Conservation (phyloP, 2,113 vertebrate genomes). For the Bucco capensis region DNA sequence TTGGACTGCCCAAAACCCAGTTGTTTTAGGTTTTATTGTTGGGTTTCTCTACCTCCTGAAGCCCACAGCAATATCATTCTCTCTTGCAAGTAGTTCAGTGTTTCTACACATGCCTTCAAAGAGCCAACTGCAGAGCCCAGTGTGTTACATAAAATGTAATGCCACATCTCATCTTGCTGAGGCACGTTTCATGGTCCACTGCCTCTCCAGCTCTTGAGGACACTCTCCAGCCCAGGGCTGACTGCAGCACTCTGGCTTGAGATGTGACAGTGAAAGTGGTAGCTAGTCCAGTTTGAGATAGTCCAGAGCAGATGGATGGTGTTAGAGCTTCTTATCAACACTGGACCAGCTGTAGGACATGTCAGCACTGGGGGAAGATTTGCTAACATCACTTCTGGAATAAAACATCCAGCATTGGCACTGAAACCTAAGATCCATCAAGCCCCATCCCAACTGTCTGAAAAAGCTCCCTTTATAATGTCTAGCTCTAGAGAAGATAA, state of each 20-base stretch:
- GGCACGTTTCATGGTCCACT: constrained; percentile 15
- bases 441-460: not conserved
- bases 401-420: not conserved
- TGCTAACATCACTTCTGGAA: not conserved
- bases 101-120: not conserved
- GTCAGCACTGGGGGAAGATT: not conserved
- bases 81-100: not conserved
- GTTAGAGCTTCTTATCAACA: not conserved
- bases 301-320: not conserved
- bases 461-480: not conserved
- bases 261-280: not conserved
- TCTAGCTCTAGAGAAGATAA: not conserved
- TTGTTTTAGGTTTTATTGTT: not conserved
- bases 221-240: not conserved
- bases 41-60: not conserved
- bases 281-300: not conserved
- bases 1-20: not conserved
- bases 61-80: not conserved
- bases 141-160: constrained; percentile 6
- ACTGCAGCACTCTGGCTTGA: not conserved
- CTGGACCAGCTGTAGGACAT: not conserved
- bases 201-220: not conserved
- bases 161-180: constrained; percentile 26
- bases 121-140: not conserved
- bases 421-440: not conserved